Evolutionary conservation across 1,140 invertebrate genomes (phyloP).

Genomic region (Papilio polyxenes): DNA sequence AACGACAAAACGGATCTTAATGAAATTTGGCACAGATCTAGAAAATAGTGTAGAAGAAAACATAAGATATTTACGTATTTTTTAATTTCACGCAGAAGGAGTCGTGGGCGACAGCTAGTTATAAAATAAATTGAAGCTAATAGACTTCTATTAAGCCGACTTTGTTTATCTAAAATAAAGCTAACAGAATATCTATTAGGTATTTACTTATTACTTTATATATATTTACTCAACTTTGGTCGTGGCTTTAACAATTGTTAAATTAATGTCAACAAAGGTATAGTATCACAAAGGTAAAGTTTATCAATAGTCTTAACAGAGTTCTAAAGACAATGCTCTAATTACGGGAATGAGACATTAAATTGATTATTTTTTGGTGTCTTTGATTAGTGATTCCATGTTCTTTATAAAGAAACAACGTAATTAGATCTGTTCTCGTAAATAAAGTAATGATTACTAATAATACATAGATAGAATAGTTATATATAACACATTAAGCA

Average conservation of each 20-base stretch:
- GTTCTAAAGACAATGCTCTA: constrained; percentile 32
- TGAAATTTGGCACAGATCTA: too few relatives aligned
- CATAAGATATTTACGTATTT: too few relatives aligned
- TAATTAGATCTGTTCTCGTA: not conserved
- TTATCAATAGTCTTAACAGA: constrained; percentile 26
- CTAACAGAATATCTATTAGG: constrained; percentile 1
- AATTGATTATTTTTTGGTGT: constrained; percentile 32
- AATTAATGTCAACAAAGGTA: constrained; percentile 28
- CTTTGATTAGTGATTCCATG: not conserved
- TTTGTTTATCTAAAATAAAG: not conserved
- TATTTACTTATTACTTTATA: not conserved
- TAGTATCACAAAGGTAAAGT: constrained; percentile 27
- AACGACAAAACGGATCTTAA: too few relatives aligned
- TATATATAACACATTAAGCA: too few relatives aligned
- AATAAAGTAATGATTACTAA: too few relatives aligned
- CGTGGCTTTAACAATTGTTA: constrained; percentile 30
- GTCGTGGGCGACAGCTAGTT: not conserved
- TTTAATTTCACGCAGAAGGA: too few relatives aligned
- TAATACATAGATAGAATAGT: too few relatives aligned
- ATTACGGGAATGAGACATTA: constrained; percentile 33
- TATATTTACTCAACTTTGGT: not conserved
- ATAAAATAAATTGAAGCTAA: not conserved
- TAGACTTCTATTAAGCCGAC: constrained; percentile 5
- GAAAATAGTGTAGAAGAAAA: too few relatives aligned
- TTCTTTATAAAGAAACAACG: not conserved